These are phyloP conservation scores for Cromileptes altivelis DNA, from an alignment of 2,113 vertebrate species.

Conservation along the genomic window DNA sequence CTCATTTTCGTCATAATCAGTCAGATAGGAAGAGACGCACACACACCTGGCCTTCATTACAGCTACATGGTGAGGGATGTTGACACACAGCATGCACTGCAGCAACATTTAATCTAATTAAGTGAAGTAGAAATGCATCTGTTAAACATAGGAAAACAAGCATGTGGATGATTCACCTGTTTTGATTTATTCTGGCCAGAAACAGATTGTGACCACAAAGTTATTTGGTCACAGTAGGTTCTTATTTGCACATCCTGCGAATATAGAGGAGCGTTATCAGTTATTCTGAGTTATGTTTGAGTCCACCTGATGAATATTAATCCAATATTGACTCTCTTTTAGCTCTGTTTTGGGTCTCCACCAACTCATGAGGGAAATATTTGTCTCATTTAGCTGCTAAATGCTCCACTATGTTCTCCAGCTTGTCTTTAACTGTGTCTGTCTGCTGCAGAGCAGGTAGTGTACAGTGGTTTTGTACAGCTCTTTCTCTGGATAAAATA, in stretches of 20 bases:
- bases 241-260: neutral
- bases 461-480: no score
- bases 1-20: slow-evolving; percentile 7
- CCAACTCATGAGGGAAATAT: no score
- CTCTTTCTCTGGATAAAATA: no score
- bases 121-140: neutral
- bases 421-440: neutral
- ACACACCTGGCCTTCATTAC: slow-evolving; percentile 6
- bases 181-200: neutral
- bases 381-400: no score
- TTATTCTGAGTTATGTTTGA: neutral
- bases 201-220: no score
- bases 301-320: no score
- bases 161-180: neutral
- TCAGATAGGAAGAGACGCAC: neutral
- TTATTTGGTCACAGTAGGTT: no score
- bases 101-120: neutral
- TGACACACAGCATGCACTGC: slow-evolving; percentile 1
- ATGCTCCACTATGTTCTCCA: no score
- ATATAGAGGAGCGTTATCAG: neutral
- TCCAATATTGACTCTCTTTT: no score
- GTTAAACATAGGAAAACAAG: neutral
- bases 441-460: no score
- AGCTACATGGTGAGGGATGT: neutral
- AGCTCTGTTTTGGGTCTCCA: no score